These are phyloP conservation scores for Sialis lutaria DNA, from an alignment of 2,888 invertebrate species.

Conservation along the genomic window DNA sequence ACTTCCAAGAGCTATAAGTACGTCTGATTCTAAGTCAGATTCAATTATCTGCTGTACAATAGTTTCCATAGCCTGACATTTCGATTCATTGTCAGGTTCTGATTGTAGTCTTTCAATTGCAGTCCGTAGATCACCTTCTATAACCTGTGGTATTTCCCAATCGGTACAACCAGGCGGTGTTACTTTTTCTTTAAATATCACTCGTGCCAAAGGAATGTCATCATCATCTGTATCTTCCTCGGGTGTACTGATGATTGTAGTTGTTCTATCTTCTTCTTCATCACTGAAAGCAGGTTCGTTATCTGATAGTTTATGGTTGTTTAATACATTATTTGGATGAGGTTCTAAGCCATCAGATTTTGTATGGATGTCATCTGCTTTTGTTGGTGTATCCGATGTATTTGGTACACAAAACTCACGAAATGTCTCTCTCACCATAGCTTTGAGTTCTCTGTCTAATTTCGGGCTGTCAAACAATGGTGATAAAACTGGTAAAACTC, in stretches of 20 bases:
- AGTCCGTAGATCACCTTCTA: slow-evolving; percentile 36
- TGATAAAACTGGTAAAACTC: slow-evolving; percentile 72
- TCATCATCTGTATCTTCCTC: slow-evolving; percentile 55
- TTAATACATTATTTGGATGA: slow-evolving; percentile 14
- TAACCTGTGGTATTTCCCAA: slow-evolving; percentile 24
- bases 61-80: slow-evolving; percentile 46
- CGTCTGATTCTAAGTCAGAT: slow-evolving; percentile 41
- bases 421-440: slow-evolving; percentile 77
- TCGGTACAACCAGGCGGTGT: slow-evolving; percentile 20
- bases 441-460: slow-evolving; percentile 65
- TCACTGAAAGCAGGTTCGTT: slow-evolving; percentile 70
- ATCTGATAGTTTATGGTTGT: slow-evolving; percentile 31
- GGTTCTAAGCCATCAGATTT: slow-evolving; percentile 10
- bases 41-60: slow-evolving; percentile 41
- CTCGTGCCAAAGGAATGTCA: slow-evolving; percentile 62
- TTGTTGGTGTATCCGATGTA: slow-evolving; percentile 31
- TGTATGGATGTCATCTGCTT: slow-evolving; percentile 24
- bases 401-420: slow-evolving; percentile 66
- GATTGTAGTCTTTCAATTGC: slow-evolving; percentile 35
- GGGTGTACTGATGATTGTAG: slow-evolving; percentile 22
- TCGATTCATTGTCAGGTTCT: slow-evolving; percentile 36
- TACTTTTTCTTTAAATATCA: slow-evolving; percentile 40
- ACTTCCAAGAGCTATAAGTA: slow-evolving; percentile 34
- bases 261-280: slow-evolving; percentile 58
- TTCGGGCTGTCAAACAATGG: slow-evolving; percentile 79